Evolutionary conservation across 2,888 invertebrate genomes (phyloP).

Genomic region (Adineta ricciae): DNA sequence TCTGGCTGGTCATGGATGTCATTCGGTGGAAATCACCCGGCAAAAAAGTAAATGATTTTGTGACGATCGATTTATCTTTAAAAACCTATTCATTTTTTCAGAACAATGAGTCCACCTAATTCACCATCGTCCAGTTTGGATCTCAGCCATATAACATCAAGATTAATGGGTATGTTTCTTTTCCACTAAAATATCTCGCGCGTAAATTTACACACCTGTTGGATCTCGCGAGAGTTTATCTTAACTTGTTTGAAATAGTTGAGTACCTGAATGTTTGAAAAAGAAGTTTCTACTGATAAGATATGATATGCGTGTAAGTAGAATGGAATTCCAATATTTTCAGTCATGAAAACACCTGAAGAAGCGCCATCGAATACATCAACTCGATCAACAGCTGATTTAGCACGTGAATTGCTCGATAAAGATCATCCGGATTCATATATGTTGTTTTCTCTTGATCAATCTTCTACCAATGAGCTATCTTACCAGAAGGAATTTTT

Average conservation of each 20-base stretch:
- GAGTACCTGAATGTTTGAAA: too few species aligned
- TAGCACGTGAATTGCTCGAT: conserved; percentile 25
- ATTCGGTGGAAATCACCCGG: background rate
- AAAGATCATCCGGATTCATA: conserved; percentile 21
- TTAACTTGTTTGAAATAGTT: too few species aligned
- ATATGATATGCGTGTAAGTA: too few species aligned
- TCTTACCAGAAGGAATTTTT: conserved; percentile 27
- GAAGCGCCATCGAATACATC: background rate
- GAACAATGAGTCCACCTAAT: background rate
- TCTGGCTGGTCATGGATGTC: background rate
- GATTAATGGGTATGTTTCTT: conserved; percentile 27
- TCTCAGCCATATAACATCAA: conserved; percentile 29
- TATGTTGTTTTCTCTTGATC: conserved; percentile 10
- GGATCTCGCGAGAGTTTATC: too few species aligned
- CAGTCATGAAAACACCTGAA: background rate
- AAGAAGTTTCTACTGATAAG: too few species aligned
- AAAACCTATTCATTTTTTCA: background rate
- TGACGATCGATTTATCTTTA: background rate
- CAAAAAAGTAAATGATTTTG: background rate
- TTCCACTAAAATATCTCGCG: too few species aligned
- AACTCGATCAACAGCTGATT: background rate
- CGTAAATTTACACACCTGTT: too few species aligned
- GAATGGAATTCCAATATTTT: too few species aligned
- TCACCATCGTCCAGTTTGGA: background rate
- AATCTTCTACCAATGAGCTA: background rate